Percentiles rank a stretch among this genome's conserved stretches.
These are phyloP conservation scores for Erethizon dorsatum DNA, from an alignment of 2,797 vertebrate species.

Conservation along the genomic window DNA sequence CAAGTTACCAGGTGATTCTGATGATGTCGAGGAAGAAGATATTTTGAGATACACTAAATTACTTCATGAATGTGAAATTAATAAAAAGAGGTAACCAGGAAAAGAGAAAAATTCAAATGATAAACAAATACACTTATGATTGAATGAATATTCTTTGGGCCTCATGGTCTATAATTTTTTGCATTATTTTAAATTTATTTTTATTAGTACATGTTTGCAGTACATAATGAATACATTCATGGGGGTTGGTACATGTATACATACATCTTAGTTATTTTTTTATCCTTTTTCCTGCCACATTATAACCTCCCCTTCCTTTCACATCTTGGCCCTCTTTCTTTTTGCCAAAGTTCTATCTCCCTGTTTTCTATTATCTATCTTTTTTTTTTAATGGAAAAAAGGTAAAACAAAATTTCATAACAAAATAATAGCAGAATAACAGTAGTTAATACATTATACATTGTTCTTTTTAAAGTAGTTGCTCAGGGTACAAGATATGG, in stretches of 20 bases:
- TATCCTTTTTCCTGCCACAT: not conserved
- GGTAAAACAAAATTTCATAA: no score
- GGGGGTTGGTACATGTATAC: not conserved
- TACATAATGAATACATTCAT: not conserved
- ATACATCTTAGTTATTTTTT: not conserved
- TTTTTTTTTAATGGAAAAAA: not conserved
- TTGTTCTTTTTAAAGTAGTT: no score
- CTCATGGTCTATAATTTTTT: not conserved
- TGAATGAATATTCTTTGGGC: not conserved
- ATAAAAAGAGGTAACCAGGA: not conserved
- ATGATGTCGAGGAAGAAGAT: not conserved
- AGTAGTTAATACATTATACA: no score
- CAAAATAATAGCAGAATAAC: no score
- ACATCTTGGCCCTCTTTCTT: not conserved
- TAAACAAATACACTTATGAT: not conserved
- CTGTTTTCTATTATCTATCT: not conserved
- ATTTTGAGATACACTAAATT: not conserved
- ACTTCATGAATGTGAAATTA: not conserved
- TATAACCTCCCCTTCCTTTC: not conserved
- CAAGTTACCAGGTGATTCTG: not conserved
- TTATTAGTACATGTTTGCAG: not conserved
- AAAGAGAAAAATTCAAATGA: not conserved
- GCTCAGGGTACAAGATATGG: no score
- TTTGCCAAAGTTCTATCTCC: not conserved
- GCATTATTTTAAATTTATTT: not conserved